phyloP scores from a whole-genome alignment of 2,113 vertebrate species.

The Vidua macroura region DNA sequence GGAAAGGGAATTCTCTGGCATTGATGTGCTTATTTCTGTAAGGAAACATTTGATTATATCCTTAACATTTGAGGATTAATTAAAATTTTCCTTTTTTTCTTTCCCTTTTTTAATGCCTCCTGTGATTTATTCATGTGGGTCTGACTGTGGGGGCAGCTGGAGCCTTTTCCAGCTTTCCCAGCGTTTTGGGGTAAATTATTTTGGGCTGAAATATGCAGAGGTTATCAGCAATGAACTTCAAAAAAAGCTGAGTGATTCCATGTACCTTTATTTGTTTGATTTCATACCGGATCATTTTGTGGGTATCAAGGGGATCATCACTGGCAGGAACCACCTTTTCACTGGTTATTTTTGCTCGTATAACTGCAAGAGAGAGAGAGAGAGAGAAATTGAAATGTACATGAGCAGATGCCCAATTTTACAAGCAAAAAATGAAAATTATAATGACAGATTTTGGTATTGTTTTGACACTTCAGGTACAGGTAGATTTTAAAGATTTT shows the following conservation, averaged over 20 bases:
- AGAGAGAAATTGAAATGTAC: not conserved
- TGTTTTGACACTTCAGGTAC: not conserved
- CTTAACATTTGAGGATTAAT: not conserved
- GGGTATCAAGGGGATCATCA: constrained; percentile 77
- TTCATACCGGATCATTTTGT: constrained; percentile 91
- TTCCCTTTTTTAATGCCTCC: not conserved
- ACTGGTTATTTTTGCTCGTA: constrained; percentile 86
- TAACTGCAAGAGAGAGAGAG: constrained; percentile 73
- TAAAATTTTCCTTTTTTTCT: not conserved
- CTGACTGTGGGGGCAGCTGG: not conserved
- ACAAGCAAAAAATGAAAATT: not conserved
- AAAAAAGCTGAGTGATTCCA: constrained; percentile 46
- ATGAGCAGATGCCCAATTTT: not conserved
- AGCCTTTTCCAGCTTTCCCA: not conserved
- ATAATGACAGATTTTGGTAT: not conserved
- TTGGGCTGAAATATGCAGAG: not conserved
- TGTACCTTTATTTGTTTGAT: constrained; percentile 97
- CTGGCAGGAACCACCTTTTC: constrained; percentile 88
- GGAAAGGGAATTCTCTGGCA: not conserved
- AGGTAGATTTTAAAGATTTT: not conserved
- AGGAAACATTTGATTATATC: not conserved
- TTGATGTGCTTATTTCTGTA: not conserved
- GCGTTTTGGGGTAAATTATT: not conserved
- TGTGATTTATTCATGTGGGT: not conserved
- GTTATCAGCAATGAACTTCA: constrained; percentile 11